Conservation (phyloP, 2,888 invertebrate species). For the Rhogogaster chlorosoma region DNA sequence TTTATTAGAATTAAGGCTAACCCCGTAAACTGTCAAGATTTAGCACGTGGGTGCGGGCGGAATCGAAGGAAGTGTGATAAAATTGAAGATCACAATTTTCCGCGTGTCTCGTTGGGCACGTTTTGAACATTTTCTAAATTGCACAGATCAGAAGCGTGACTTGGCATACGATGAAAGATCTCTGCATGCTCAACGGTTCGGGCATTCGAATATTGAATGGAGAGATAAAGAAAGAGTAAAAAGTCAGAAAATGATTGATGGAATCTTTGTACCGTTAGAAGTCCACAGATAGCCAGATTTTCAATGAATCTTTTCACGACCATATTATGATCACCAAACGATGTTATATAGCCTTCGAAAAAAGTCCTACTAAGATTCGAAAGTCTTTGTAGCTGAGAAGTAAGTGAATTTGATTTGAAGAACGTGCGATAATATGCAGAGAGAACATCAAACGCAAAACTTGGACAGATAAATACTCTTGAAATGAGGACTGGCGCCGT, state of each 20-base stretch:
- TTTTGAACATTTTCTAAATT: slow-evolving; percentile 43
- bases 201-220: not conserved
- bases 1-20: not conserved
- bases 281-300: not conserved
- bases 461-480: slow-evolving; percentile 16
- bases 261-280: not conserved
- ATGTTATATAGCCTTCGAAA: not conserved
- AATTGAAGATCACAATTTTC: slow-evolving; percentile 37
- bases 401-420: not conserved
- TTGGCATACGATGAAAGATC: slow-evolving; percentile 16
- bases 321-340: not conserved
- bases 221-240: not conserved
- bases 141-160: slow-evolving; percentile 32
- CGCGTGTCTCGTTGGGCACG: slow-evolving; percentile 13
- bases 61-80: slow-evolving; percentile 6
- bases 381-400: not conserved
- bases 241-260: not conserved
- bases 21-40: not conserved
- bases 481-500: slow-evolving; percentile 13
- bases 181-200: not conserved
- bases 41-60: not conserved
- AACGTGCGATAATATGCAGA: slow-evolving; percentile 7
- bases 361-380: not conserved
- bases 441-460: slow-evolving; percentile 26
- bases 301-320: not conserved